A percentile compares a stretch with the other conserved stretches of the same genome.
Conservation (phyloP, 1,140 invertebrate species). For the Nixonia krombeini region DNA sequence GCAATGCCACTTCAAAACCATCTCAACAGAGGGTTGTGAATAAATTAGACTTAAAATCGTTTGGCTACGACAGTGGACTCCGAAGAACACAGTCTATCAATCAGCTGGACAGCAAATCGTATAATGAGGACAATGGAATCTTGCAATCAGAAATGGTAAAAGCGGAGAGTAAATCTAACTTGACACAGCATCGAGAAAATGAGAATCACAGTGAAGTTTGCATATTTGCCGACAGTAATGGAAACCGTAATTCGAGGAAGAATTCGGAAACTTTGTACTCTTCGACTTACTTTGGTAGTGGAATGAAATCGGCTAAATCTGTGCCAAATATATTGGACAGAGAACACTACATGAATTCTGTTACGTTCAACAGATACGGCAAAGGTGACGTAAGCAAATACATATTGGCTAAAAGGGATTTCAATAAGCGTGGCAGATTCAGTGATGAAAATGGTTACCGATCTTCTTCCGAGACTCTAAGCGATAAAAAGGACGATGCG, state of each 20-base stretch:
- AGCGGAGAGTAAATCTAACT: conserved; percentile 49
- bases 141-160: conserved; percentile 28
- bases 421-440: background rate
- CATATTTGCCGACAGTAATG: conserved; percentile 12
- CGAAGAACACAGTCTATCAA: conserved; percentile 58
- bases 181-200: conserved; percentile 28
- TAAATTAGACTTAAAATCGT: conserved; percentile 57
- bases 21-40: conserved; percentile 52
- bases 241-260: too few relatives aligned
- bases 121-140: too few relatives aligned
- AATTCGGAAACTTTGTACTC: conserved; percentile 27
- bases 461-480: conserved; percentile 23
- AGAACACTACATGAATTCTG: conserved; percentile 22
- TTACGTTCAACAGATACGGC: conserved; percentile 24
- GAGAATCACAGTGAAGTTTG: conserved; percentile 30
- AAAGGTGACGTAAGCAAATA: conserved; percentile 40
- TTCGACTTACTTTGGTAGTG: conserved; percentile 7
- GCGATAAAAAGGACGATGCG: conserved; percentile 21
- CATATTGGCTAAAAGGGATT: conserved; percentile 15
- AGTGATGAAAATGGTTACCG: conserved; percentile 1
- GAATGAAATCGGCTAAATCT: conserved; percentile 58
- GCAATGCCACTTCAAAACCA: too few relatives aligned
- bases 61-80: conserved; percentile 58
- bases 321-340: conserved; percentile 60
- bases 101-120: conserved; percentile 55